These are phyloP conservation scores for Osmerus eperlanus DNA, from an alignment of 2,113 vertebrate species.

Conservation along the genomic window DNA sequence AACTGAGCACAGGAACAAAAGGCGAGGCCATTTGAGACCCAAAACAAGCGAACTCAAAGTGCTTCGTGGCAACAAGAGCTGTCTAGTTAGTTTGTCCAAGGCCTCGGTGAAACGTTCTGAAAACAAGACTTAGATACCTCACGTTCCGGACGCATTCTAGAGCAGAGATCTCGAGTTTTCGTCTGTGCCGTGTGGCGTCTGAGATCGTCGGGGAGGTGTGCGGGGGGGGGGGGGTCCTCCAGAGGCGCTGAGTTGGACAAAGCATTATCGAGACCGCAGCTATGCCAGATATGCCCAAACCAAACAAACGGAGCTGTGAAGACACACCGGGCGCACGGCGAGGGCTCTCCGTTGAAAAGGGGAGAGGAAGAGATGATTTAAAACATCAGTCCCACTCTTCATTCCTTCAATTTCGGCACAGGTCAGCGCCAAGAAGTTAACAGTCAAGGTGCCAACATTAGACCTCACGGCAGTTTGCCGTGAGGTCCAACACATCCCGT, in stretches of 20 bases:
- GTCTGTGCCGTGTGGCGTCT: slow-evolving; percentile 21
- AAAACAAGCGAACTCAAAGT: slow-evolving; percentile 15
- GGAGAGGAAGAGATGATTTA: slow-evolving; percentile 3
- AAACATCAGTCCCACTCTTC: slow-evolving; percentile 5
- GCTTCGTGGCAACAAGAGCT: neutral
- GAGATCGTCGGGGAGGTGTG: slow-evolving; percentile 23
- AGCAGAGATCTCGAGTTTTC: neutral
- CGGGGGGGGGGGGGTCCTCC: too few species aligned
- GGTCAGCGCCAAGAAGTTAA: neutral
- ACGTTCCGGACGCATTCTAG: neutral
- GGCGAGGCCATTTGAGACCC: slow-evolving; percentile 2
- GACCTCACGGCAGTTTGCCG: neutral
- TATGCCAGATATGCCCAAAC: slow-evolving; percentile 48
- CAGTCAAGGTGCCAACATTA: too few species aligned
- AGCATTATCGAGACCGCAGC: slow-evolving; percentile 46
- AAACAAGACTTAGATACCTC: neutral
- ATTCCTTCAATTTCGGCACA: slow-evolving; percentile 23
- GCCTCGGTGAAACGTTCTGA: neutral
- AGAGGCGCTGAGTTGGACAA: slow-evolving; percentile 5
- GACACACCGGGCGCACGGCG: slow-evolving; percentile 20
- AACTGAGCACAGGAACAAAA: neutral
- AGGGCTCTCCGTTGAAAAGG: slow-evolving; percentile 29
- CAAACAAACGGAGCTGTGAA: slow-evolving; percentile 35
- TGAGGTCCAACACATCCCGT: neutral
- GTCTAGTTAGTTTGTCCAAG: slow-evolving; percentile 31